Evolutionary conservation across 2,888 invertebrate genomes (phyloP).

Genomic region (Tyria jacobaeae): DNA sequence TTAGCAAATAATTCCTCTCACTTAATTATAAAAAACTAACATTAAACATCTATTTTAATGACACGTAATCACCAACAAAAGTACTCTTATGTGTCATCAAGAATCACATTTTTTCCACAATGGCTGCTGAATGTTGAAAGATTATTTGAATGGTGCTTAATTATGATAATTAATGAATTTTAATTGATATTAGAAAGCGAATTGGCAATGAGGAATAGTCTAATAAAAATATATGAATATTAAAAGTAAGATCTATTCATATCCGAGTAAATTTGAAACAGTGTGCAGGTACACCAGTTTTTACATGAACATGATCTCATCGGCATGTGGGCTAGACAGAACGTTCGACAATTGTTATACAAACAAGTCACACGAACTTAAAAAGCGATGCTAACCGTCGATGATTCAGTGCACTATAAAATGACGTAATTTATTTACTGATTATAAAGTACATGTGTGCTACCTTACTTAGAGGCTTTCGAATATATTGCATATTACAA

Average conservation of each 20-base stretch:
- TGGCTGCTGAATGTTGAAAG: constrained; percentile 43
- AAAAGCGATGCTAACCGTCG: constrained; percentile 17
- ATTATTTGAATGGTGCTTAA: constrained; percentile 39
- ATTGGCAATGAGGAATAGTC: constrained; percentile 28
- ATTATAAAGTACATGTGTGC: constrained; percentile 10
- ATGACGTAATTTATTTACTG: constrained; percentile 29
- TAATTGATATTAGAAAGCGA: constrained; percentile 44
- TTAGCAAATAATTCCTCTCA: constrained; percentile 34
- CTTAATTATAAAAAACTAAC: constrained; percentile 50
- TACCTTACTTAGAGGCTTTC: constrained; percentile 23
- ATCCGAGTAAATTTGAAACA: constrained; percentile 45
- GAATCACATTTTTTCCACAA: constrained; percentile 37
- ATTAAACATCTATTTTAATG: constrained; percentile 55
- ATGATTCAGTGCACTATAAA: constrained; percentile 33
- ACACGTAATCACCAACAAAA: constrained; percentile 46
- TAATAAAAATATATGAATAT: constrained; percentile 25
- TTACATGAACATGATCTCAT: constrained; percentile 64
- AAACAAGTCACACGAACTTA: constrained; percentile 38
- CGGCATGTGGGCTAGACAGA: constrained; percentile 59
- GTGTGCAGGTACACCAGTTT: constrained; percentile 44
- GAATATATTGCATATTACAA: constrained; percentile 16
- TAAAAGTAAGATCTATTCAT: constrained; percentile 33
- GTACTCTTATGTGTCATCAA: constrained; percentile 42
- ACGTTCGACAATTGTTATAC: constrained; percentile 29
- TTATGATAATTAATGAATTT: constrained; percentile 43